phyloP scores from a whole-genome alignment of 2,797 vertebrate genomes.

The Pachyuromys duprasi region DNA sequence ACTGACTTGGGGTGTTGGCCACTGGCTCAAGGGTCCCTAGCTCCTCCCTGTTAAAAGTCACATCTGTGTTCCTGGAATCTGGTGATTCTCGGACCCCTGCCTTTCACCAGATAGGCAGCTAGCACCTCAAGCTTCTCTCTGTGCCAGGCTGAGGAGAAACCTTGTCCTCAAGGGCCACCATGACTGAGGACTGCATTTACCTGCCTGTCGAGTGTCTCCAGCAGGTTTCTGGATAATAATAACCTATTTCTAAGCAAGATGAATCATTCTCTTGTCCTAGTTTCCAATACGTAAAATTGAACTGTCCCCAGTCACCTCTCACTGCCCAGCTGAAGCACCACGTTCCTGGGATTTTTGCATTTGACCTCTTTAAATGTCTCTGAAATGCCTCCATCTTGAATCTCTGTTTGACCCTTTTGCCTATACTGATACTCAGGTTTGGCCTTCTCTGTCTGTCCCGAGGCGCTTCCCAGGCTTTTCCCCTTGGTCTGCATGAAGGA shows the following conservation, averaged over 20 bases:
- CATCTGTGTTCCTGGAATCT: not conserved
- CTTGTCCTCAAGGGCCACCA: not conserved
- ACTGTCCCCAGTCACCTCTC: conserved; percentile 57
- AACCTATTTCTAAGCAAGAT: conserved; percentile 72
- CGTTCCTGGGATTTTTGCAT: conserved; percentile 40
- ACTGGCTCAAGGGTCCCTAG: not conserved
- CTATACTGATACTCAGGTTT: not conserved
- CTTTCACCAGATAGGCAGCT: not conserved
- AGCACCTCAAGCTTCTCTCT: not conserved
- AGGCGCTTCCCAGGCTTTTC: conserved; percentile 45
- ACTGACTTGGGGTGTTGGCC: not conserved
- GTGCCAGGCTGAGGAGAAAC: not conserved
- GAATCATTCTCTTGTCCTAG: conserved; percentile 65
- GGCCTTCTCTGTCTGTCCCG: not conserved
- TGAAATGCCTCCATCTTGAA: conserved; percentile 15
- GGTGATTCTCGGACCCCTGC: not conserved
- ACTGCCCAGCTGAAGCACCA: conserved; percentile 50
- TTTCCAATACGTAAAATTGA: conserved; percentile 15
- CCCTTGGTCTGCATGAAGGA: not conserved
- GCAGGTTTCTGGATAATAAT: conserved; percentile 70
- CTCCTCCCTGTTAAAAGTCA: not conserved
- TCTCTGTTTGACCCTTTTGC: conserved; percentile 53
- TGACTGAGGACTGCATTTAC: rapidly evolving
- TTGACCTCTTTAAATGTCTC: conserved; percentile 57
- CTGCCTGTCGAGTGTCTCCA: not conserved